Evolutionary conservation across 2,113 vertebrate genomes (phyloP).

Genomic region (Sapajus apella): DNA sequence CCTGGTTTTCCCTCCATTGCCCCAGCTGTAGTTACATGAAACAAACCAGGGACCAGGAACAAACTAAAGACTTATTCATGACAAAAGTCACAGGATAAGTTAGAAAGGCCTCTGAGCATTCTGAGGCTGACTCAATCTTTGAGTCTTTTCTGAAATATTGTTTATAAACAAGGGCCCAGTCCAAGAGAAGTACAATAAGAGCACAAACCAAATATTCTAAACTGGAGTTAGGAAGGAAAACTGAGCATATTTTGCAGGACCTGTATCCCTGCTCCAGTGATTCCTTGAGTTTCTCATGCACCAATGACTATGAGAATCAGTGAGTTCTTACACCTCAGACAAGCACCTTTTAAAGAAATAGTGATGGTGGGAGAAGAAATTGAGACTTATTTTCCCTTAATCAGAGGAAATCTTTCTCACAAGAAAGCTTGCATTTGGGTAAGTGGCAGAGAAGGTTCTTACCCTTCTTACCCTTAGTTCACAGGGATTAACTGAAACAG

Average conservation of each 20-base stretch:
- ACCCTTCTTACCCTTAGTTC: neutral
- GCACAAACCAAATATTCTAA: neutral
- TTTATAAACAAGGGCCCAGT: neutral
- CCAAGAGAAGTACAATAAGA: neutral
- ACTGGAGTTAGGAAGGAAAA: neutral
- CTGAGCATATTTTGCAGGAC: neutral
- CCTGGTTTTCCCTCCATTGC: neutral
- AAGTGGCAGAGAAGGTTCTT: slow-evolving; percentile 7
- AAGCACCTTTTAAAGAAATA: slow-evolving; percentile 15
- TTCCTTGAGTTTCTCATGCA: neutral
- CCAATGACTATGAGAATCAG: neutral
- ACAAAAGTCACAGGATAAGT: neutral
- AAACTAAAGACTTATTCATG: neutral
- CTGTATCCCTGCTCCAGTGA: neutral
- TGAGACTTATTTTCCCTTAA: neutral
- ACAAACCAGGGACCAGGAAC: neutral
- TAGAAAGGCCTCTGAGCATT: neutral
- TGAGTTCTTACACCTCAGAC: neutral
- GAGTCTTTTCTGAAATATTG: slow-evolving; percentile 24
- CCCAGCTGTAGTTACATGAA: neutral
- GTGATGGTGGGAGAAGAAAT: neutral
- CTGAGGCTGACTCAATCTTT: neutral
- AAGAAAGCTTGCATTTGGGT: slow-evolving; percentile 43
- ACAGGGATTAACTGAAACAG: slow-evolving; percentile 25
- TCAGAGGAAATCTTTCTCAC: slow-evolving; percentile 3